phyloP scores from a whole-genome alignment of 2,113 vertebrate genomes.

The Motacilla tschutschensis region DNA sequence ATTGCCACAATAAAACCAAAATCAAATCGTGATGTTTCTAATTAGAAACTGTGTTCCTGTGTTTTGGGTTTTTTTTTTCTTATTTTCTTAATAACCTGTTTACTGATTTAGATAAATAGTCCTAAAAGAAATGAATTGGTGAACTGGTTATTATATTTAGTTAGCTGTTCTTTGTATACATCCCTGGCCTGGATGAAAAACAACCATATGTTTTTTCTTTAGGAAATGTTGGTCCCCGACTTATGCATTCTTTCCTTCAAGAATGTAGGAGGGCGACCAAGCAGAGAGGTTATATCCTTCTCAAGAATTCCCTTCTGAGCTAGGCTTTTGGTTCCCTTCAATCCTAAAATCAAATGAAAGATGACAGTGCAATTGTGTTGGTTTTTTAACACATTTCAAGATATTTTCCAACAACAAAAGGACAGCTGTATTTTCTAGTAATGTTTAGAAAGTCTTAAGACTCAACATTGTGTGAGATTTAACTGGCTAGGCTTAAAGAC shows the following conservation, averaged over 20 bases:
- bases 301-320: slow-evolving; percentile 9
- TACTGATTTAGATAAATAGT: slow-evolving; percentile 10
- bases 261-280: slow-evolving; percentile 16
- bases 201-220: slow-evolving; percentile 26
- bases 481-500: not conserved
- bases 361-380: not conserved
- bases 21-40: slow-evolving; percentile 14
- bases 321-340: not conserved
- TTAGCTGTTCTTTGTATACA: slow-evolving; percentile 14
- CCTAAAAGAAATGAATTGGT: not conserved
- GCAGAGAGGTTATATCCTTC: slow-evolving; percentile 10
- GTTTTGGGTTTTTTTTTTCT: not conserved
- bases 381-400: not conserved
- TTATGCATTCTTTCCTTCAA: slow-evolving; percentile 31
- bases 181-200: not conserved
- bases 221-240: not conserved
- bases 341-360: not conserved
- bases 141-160: slow-evolving; percentile 1
- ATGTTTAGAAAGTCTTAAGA: not conserved
- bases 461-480: not conserved
- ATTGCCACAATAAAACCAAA: not conserved
- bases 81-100: not conserved
- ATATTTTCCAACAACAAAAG: not conserved
- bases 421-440: not conserved
- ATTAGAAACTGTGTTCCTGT: not conserved